A percentile compares a stretch with the other conserved stretches of the same genome.
These are phyloP conservation scores for Heterodera carotae DNA, from an alignment of 1,140 invertebrate species.

Conservation along the genomic window DNA sequence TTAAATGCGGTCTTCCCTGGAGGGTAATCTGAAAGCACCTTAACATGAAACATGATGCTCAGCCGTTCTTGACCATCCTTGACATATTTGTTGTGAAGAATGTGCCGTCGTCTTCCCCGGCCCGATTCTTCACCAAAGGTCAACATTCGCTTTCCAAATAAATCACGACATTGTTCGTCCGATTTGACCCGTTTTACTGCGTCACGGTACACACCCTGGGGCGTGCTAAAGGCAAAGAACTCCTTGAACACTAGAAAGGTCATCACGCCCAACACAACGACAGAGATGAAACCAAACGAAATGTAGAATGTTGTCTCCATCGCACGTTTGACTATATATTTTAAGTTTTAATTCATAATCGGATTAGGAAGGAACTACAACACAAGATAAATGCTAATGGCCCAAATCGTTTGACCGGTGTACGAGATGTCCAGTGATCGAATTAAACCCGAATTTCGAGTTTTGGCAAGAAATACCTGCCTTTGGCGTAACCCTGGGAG, in stretches of 20 bases:
- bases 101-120: conserved; percentile 53
- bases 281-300: conserved; percentile 32
- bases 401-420: no score
- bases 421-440: no score
- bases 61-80: conserved; percentile 60
- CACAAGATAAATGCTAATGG: no score
- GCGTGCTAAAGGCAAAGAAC: conserved; percentile 58
- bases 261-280: conserved; percentile 48
- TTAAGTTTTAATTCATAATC: conserved; percentile 19
- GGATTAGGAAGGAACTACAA: no score
- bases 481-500: not conserved
- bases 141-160: conserved; percentile 53
- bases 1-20: no score
- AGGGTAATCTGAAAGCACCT: no score
- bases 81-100: conserved; percentile 54
- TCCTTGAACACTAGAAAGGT: conserved; percentile 51
- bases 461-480: not conserved
- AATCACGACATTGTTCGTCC: conserved; percentile 53
- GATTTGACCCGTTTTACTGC: conserved; percentile 54
- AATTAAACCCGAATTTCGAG: no score
- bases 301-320: conserved; percentile 60
- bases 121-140: conserved; percentile 55
- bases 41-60: conserved; percentile 56
- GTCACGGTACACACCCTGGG: conserved; percentile 56
- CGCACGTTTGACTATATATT: conserved; percentile 50